phyloP scores from a whole-genome alignment of 2,113 vertebrate species.

The Tetrao urogallus region DNA sequence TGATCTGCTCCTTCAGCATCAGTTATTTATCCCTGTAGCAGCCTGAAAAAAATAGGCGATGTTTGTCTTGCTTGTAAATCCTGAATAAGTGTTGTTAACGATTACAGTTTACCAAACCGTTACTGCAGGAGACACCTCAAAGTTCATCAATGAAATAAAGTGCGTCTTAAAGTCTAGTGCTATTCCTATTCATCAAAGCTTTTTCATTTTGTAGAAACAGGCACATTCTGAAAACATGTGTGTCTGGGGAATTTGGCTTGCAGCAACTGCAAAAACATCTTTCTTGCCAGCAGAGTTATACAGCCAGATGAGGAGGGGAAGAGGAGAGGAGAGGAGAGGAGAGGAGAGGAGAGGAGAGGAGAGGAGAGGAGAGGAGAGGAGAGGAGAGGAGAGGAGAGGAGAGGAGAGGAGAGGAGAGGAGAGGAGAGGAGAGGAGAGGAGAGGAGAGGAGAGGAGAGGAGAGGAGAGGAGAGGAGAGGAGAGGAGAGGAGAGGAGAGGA shows the following conservation, averaged over 20 bases:
- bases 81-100: neutral
- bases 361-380: too few relatives aligned
- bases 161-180: neutral
- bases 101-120: slow-evolving; percentile 43
- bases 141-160: slow-evolving; percentile 64
- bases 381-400: neutral
- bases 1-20: slow-evolving; percentile 17
- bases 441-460: too few relatives aligned
- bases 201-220: neutral
- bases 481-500: too few relatives aligned
- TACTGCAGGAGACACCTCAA: slow-evolving; percentile 43
- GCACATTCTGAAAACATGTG: neutral
- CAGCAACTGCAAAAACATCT: neutral
- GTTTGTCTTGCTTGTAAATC: slow-evolving; percentile 40
- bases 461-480: too few relatives aligned
- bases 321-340: too few relatives aligned
- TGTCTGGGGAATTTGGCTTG: neutral
- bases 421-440: neutral
- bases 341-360: neutral
- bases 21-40: slow-evolving; percentile 30
- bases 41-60: neutral
- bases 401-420: too few relatives aligned
- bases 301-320: neutral
- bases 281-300: neutral
- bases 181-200: slow-evolving; percentile 46